A percentile compares a stretch with the other conserved stretches of the same genome.
Evolutionary conservation across 2,797 vertebrate genomes (phyloP).

Genomic region (Sphenopsis melanotis): DNA sequence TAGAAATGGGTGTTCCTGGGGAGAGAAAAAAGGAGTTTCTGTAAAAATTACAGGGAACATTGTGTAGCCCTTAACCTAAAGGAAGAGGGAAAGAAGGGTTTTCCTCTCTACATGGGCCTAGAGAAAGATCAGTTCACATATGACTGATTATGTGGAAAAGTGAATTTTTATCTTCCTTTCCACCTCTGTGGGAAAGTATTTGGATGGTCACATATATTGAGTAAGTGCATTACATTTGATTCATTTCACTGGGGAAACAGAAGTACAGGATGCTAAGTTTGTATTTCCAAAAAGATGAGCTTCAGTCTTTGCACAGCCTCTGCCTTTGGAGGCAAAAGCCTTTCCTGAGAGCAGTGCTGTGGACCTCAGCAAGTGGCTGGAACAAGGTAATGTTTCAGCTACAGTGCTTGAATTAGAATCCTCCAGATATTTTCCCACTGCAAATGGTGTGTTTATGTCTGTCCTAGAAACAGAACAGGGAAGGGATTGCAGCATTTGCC

Average conservation of each 20-base stretch:
- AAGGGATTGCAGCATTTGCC: background rate
- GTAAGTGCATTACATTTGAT: background rate
- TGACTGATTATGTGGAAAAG: background rate
- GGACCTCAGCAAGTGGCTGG: background rate
- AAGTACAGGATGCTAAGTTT: background rate
- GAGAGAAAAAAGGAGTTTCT: background rate
- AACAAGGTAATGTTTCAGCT: background rate
- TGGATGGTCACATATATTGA: background rate
- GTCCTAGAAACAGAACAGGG: background rate
- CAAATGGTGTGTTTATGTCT: background rate
- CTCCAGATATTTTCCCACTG: background rate
- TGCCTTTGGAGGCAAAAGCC: background rate
- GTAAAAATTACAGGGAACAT: background rate
- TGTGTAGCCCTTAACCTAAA: background rate
- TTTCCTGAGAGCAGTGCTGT: background rate
- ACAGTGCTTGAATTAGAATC: background rate
- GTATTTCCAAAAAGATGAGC: background rate
- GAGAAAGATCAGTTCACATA: background rate
- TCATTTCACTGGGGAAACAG: background rate
- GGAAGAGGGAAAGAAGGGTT: background rate
- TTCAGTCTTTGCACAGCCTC: background rate
- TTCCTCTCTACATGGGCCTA: background rate
- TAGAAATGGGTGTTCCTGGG: background rate
- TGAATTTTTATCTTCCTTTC: background rate
- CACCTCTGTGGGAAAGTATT: background rate